Conservation (phyloP, 2,113 vertebrate genomes). For the Grammomys dolichurus region DNA sequence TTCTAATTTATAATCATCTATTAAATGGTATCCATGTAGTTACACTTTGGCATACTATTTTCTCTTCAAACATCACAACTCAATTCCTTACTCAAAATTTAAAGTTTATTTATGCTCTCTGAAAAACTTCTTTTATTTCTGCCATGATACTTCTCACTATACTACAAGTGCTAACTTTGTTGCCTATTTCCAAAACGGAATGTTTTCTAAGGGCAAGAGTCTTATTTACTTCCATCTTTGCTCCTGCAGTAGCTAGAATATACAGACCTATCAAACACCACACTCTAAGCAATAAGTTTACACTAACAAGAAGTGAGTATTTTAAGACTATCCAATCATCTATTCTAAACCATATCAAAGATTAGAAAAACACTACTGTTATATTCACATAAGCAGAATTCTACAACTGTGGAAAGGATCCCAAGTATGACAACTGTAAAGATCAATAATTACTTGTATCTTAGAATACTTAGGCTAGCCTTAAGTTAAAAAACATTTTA, state of each 20-base stretch:
- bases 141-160: slow-evolving; percentile 29
- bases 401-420: not conserved
- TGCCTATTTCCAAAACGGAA: not conserved
- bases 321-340: slow-evolving; percentile 6
- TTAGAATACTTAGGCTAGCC: slow-evolving; percentile 26
- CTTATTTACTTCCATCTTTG: slow-evolving; percentile 44
- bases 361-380: slow-evolving; percentile 31
- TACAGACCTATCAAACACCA: not conserved
- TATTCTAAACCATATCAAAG: slow-evolving; percentile 33
- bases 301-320: not conserved
- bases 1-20: not conserved
- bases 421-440: slow-evolving; percentile 55
- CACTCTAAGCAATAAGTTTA: not conserved
- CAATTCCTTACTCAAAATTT: slow-evolving; percentile 23
- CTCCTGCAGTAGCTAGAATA: slow-evolving; percentile 2
- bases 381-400: slow-evolving; percentile 35
- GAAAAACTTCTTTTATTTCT: slow-evolving; percentile 51
- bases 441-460: slow-evolving; percentile 22
- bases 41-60: not conserved
- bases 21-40: not conserved
- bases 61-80: slow-evolving; percentile 13
- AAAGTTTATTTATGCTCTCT: not conserved
- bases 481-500: slow-evolving; percentile 57
- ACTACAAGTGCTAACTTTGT: slow-evolving; percentile 57
- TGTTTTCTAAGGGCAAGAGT: slow-evolving; percentile 18